phyloP scores from a whole-genome alignment of 37 sponge, comb jelly and placozoan genomes.

The Oopsacas minuta region DNA sequence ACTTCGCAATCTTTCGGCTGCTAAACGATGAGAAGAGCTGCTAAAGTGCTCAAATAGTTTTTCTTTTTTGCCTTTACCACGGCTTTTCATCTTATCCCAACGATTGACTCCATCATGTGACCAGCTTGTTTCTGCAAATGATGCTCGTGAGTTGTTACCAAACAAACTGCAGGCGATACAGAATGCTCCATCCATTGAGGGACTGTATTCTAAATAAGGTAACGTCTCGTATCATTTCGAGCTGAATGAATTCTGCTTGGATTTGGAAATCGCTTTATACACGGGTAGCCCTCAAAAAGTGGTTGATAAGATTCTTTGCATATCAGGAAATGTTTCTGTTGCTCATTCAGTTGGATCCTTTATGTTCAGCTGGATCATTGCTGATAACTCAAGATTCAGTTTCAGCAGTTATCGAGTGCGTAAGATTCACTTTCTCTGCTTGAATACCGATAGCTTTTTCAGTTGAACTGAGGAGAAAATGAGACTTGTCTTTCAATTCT shows the following conservation, averaged over 20 bases:
- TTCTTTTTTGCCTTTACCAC: background rate
- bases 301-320: background rate
- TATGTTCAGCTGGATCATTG: background rate
- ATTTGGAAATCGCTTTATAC: background rate
- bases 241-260: background rate
- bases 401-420: background rate
- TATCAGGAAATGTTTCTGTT: background rate
- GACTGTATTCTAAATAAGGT: background rate
- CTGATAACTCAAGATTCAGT: background rate
- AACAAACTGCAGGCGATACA: background rate
- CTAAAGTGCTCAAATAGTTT: background rate
- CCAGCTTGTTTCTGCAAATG: background rate
- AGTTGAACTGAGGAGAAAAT: background rate
- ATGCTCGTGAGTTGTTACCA: background rate
- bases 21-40: background rate
- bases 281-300: background rate
- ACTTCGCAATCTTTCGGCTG: background rate
- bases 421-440: background rate
- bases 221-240: background rate
- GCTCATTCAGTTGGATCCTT: background rate
- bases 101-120: background rate
- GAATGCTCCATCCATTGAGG: background rate
- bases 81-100: background rate
- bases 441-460: background rate
- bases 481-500: background rate